These are phyloP conservation scores for Menura novaehollandiae DNA, from an alignment of 2,113 vertebrate genomes.

Conservation along the genomic window DNA sequence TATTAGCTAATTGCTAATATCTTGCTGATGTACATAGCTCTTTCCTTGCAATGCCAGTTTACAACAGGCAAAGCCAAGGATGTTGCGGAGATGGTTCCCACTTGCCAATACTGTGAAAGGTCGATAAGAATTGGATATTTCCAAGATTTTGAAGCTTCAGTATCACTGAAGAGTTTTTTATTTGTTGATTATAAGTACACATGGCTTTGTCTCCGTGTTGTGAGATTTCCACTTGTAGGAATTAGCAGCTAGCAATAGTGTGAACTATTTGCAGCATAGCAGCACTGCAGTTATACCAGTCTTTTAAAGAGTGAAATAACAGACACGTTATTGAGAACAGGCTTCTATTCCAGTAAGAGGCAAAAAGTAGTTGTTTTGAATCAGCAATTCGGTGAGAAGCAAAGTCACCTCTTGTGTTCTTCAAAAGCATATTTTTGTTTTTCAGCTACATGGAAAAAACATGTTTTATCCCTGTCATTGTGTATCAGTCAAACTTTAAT, in stretches of 20 bases:
- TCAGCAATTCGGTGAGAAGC: neutral
- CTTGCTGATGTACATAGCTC: neutral
- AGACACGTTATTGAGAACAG: neutral
- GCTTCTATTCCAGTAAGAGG: neutral
- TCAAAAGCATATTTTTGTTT: neutral
- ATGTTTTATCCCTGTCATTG: slow-evolving; percentile 19
- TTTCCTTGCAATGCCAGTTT: neutral
- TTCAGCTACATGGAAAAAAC: neutral
- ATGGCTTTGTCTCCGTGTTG: neutral
- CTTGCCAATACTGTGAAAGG: neutral
- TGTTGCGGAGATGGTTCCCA: neutral
- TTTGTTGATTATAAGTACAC: neutral
- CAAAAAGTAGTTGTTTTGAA: neutral
- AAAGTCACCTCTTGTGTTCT: neutral
- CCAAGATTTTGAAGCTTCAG: neutral
- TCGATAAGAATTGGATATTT: neutral
- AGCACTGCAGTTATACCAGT: neutral
- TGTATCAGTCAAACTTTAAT: slow-evolving; percentile 36
- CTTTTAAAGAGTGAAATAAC: neutral
- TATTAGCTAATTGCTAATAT: neutral
- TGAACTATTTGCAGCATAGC: neutral
- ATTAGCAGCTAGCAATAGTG: neutral
- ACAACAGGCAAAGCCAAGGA: neutral
- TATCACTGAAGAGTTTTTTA: neutral
- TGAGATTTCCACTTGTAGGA: neutral